Evolutionary conservation across 2,888 invertebrate species (phyloP).

Genomic region (Trichogramma dendrolimi): DNA sequence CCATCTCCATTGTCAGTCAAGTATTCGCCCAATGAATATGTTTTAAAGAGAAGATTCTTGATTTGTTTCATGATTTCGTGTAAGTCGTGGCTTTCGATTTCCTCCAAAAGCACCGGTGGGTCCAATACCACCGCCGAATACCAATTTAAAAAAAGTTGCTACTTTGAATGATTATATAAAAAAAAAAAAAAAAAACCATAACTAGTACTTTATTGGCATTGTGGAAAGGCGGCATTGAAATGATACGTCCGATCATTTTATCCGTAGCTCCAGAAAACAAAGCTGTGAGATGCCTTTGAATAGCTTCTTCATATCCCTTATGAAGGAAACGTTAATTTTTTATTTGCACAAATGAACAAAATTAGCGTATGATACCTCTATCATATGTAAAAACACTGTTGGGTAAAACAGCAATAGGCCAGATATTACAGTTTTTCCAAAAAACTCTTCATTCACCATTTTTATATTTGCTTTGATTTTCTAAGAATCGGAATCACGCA

Average conservation of each 20-base stretch:
- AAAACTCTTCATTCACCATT: conserved; percentile 30
- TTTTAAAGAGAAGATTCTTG: conserved; percentile 35
- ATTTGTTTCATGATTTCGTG: conserved; percentile 34
- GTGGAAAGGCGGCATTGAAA: conserved; percentile 35
- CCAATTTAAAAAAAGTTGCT: conserved; percentile 41
- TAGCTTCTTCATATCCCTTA: conserved; percentile 41
- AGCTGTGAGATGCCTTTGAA: conserved; percentile 36
- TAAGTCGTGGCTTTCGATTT: conserved; percentile 29
- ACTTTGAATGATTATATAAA: conserved; percentile 8
- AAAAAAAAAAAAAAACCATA: background rate
- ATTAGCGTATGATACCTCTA: conserved; percentile 34
- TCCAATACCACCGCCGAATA: conserved; percentile 22
- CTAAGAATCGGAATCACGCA: conserved; percentile 17
- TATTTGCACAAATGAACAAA: background rate
- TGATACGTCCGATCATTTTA: conserved; percentile 30
- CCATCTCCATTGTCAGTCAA: conserved; percentile 25
- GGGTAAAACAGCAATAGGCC: conserved; percentile 42
- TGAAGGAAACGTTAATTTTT: background rate
- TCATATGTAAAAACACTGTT: conserved; percentile 37
- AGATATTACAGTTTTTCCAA: conserved; percentile 27
- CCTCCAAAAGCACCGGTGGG: conserved; percentile 35
- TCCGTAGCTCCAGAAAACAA: conserved; percentile 20
- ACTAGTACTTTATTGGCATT: conserved; percentile 8
- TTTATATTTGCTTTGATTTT: conserved; percentile 32
- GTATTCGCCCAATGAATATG: conserved; percentile 37